These are phyloP conservation scores for Diplosoma virens DNA, from an alignment of 23 tunicate species.

Conservation along the genomic window DNA sequence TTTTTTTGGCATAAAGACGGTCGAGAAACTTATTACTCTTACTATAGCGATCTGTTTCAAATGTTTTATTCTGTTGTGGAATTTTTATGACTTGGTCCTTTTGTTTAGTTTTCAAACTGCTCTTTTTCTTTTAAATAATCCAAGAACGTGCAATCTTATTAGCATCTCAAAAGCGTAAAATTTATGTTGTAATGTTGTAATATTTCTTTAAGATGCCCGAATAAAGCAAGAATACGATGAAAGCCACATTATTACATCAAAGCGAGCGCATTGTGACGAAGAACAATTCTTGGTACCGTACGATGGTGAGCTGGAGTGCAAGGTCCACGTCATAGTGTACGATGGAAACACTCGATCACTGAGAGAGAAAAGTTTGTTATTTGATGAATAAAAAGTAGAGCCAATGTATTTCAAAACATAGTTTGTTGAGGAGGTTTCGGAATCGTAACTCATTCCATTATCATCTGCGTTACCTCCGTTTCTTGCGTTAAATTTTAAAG, in stretches of 20 bases:
- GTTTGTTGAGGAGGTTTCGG: neutral
- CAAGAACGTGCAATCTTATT: too few species aligned
- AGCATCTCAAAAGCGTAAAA: too few species aligned
- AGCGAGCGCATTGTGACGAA: constrained; percentile 44
- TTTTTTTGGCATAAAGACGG: too few species aligned
- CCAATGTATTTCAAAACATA: neutral
- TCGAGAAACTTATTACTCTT: too few species aligned
- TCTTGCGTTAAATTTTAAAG: too few species aligned
- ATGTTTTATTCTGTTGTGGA: too few species aligned
- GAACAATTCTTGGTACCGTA: constrained; percentile 69
- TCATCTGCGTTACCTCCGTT: too few species aligned
- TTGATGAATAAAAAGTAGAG: too few species aligned
- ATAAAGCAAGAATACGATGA: constrained; percentile 80
- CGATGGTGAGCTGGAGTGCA: constrained; percentile 92
- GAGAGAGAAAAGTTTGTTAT: constrained; percentile 65
- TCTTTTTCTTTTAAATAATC: too few species aligned
- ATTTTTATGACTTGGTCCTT: too few species aligned
- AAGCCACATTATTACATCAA: constrained; percentile 85
- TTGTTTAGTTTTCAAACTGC: too few species aligned
- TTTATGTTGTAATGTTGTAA: neutral
- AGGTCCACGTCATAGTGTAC: constrained; percentile 87
- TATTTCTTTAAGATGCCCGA: constrained; percentile 62
- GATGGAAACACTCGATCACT: constrained; percentile 72
- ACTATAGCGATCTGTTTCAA: too few species aligned
- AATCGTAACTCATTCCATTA: neutral